These are phyloP conservation scores for Sycon ciliatum DNA, from an alignment of 37 sponge, comb jelly and placozoan species.

Conservation along the genomic window DNA sequence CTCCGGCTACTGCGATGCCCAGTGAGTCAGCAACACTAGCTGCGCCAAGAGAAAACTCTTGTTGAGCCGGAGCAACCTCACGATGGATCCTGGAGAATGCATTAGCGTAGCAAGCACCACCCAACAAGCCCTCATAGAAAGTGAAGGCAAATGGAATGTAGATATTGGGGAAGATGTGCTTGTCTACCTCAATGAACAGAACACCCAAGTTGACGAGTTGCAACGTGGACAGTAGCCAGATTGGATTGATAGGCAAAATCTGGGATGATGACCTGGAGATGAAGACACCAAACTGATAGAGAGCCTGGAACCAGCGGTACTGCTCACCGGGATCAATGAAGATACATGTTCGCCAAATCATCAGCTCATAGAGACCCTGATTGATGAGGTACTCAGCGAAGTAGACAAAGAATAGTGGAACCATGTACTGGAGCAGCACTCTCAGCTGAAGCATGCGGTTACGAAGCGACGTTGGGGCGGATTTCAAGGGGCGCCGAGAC, in stretches of 20 bases:
- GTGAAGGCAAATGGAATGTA: constrained; percentile 58
- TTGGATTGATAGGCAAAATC: constrained; percentile 44
- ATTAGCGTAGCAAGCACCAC: constrained; percentile 78
- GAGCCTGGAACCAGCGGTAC: constrained; percentile 69
- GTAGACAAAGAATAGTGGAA: constrained; percentile 75
- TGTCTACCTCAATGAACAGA: too few species aligned
- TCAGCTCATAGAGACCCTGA: too few species aligned
- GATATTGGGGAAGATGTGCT: too few species aligned
- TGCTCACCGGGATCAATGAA: too few species aligned
- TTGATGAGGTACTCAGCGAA: constrained; percentile 81
- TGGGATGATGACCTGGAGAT: constrained; percentile 73
- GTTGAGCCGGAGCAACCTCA: constrained; percentile 1
- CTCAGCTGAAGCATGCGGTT: too few species aligned
- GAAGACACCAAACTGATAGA: constrained; percentile 82
- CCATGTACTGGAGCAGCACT: constrained; percentile 71
- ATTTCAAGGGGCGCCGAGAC: too few species aligned
- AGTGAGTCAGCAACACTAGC: constrained; percentile 63
- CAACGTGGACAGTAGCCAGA: constrained; percentile 60
- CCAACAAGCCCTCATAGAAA: constrained; percentile 80
- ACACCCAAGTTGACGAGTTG: constrained; percentile 58
- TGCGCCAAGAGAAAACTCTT: constrained; percentile 76
- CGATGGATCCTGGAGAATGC: constrained; percentile 68
- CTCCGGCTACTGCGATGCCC: constrained; percentile 23
- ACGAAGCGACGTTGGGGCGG: too few species aligned
- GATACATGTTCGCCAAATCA: too few species aligned